Conservation (phyloP, 2,888 invertebrate species). For the Ectropis crepuscularia region DNA sequence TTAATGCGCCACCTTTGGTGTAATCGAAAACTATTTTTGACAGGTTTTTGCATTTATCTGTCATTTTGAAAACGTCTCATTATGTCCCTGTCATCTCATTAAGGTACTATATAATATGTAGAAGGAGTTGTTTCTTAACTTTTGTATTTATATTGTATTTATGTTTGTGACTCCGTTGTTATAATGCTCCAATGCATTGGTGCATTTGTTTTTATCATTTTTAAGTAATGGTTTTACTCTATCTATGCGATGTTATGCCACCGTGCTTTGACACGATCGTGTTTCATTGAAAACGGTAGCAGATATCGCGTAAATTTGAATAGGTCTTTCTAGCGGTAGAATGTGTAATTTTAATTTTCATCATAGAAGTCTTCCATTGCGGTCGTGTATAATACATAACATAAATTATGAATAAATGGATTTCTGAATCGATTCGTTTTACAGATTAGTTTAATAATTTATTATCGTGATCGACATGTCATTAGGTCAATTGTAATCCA, state of each 20-base stretch:
- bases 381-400: constrained; percentile 51
- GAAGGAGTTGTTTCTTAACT: constrained; percentile 14
- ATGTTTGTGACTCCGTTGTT: constrained; percentile 19
- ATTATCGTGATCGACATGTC: constrained; percentile 47
- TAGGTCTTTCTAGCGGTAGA: not conserved
- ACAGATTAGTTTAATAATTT: constrained; percentile 63
- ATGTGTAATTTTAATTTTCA: constrained; percentile 26
- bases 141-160: constrained; percentile 28
- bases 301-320: not conserved
- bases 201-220: constrained; percentile 4
- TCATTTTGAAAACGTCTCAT: too few species aligned
- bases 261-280: not conserved
- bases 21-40: too few species aligned
- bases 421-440: constrained; percentile 37
- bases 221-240: not conserved
- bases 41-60: too few species aligned
- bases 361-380: constrained; percentile 68
- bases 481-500: constrained; percentile 45
- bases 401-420: constrained; percentile 32
- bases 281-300: not conserved
- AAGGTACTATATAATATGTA: not conserved
- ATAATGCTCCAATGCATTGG: constrained; percentile 1
- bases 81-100: constrained; percentile 10
- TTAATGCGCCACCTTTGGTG: too few species aligned
- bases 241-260: not conserved